Evolutionary conservation across 2,797 vertebrate genomes (phyloP).

Genomic region (Sus cebifrons): DNA sequence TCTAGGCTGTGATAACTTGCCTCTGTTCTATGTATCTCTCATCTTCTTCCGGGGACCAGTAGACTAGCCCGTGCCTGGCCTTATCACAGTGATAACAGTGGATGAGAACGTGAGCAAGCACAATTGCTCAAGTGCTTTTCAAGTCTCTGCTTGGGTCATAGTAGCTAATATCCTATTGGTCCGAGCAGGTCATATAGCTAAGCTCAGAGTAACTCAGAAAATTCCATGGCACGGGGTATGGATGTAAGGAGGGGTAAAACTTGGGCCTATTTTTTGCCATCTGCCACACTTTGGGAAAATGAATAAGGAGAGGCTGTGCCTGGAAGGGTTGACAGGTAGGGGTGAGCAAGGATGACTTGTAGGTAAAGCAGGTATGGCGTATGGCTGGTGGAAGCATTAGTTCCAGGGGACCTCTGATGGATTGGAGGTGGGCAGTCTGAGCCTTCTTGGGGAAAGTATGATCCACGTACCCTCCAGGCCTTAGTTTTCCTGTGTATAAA

Average conservation of each 20-base stretch:
- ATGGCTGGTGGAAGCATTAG: not conserved
- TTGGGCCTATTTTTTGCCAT: not conserved
- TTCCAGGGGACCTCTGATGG: not conserved
- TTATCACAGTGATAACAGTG: not conserved
- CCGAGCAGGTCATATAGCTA: not conserved
- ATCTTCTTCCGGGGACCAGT: not conserved
- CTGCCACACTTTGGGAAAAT: not conserved
- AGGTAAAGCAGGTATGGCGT: not conserved
- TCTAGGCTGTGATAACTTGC: not conserved
- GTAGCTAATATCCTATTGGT: constrained; percentile 8
- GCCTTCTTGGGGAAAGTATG: not conserved
- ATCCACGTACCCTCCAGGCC: not conserved
- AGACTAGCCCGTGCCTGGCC: not conserved
- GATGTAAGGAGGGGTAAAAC: not conserved
- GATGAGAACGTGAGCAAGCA: not conserved
- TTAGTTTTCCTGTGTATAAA: constrained; percentile 12
- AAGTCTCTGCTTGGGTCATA: not conserved
- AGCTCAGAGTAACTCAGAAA: not conserved
- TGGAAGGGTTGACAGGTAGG: not conserved
- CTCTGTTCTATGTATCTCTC: constrained; percentile 14
- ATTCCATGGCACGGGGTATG: not conserved
- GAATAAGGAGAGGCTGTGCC: not conserved
- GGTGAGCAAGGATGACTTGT: not conserved
- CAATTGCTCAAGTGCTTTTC: not conserved
- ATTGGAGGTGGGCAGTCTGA: not conserved